Conservation (phyloP, 2,113 vertebrate species). For the Spizaetus ornatus region DNA sequence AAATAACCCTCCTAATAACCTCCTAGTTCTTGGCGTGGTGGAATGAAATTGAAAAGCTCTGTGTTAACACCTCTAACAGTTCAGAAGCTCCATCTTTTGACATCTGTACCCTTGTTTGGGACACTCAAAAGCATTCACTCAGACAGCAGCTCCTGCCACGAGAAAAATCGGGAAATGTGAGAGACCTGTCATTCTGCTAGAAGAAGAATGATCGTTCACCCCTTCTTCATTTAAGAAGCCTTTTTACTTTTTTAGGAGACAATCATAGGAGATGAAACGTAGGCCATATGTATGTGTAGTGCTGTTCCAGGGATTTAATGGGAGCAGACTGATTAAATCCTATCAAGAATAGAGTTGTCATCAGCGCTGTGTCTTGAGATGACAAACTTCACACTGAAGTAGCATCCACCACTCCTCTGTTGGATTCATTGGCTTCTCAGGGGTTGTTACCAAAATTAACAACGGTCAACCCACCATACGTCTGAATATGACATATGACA, state of each 20-base stretch:
- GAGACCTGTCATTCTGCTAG: background rate
- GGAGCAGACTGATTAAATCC: background rate
- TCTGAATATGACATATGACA: background rate
- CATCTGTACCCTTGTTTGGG: background rate
- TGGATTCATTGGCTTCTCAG: background rate
- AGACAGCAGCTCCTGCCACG: background rate
- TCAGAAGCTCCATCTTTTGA: background rate
- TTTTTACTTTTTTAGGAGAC: background rate
- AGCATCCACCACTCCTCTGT: background rate
- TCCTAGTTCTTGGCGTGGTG: background rate
- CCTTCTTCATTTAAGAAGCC: background rate
- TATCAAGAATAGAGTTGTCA: background rate
- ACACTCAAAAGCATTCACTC: background rate
- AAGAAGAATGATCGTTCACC: background rate
- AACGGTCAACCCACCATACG: rapidly evolving
- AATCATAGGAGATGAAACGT: background rate
- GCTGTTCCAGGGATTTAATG: background rate
- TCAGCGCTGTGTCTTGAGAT: background rate
- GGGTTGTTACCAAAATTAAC: background rate
- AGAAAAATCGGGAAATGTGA: background rate
- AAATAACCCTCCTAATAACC: background rate
- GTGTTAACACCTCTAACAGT: background rate
- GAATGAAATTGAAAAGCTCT: background rate
- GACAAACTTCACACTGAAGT: background rate
- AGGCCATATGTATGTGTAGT: background rate